Base-by-base conservation (phyloP, 2,797 vertebrate genomes). In the Rhinichthys osculus region DNA sequence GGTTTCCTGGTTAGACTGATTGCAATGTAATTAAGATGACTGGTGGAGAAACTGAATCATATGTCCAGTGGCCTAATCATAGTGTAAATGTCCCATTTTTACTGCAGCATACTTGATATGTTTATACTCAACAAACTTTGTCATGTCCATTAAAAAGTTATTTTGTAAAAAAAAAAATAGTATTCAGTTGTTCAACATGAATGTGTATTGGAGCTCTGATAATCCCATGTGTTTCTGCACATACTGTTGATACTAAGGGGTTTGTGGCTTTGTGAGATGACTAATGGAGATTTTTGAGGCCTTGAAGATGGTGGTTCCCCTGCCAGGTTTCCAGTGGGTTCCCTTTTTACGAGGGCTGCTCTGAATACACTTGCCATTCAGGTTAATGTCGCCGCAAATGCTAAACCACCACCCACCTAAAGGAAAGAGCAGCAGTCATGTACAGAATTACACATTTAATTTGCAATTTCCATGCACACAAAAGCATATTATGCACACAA, bases 331-430 rank as follows among this genome's bases (percentile, higher is more conserved):
- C 96, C 96, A 97, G 23, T 93, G 95, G 76, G 97, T 90, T 92
- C 93, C 95, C 92, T 94, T 96, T 86, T 93, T 94, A 71, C 92
- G 93, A 67, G 94, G 85, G 89, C 93, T 95, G 71, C 92, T 84
- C 2, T 89, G 92, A 59, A 95, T 90, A 0, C 97, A 98, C 88
- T 93, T 97, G 52, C 96, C 97, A 0, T 99, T 99, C 33, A 97
- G 94, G 90, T 96, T 97, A 88, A 94, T 95, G 91, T 96, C 96
- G 70, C 94, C 96, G 14, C 97, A 98, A 50, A 92, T 83, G 0
- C 91, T 94, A 81, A 96, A 95, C 96, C 96, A 97, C 98, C 97
- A 99, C 77, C 98, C 97, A 90, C 97, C 97, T 98, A 83, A 77
- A 77, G 76, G 91, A 88, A 76, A 88, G 7, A 80, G 47, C 62